A percentile compares a stretch with the other conserved stretches of the same genome.
Conservation (phyloP, 2,113 vertebrate genomes). For the Passer domesticus region DNA sequence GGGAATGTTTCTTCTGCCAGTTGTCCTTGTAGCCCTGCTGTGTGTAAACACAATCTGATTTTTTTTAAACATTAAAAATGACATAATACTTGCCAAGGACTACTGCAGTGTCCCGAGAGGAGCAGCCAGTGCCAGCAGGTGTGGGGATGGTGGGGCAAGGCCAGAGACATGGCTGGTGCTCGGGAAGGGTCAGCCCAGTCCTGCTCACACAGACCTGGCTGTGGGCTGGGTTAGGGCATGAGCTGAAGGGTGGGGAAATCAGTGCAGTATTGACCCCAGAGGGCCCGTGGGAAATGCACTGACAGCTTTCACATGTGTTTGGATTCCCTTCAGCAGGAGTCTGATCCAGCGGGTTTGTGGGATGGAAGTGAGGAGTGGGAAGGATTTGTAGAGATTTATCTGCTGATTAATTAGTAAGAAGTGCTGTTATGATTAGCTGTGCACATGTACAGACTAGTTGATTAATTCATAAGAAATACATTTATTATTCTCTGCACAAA, state of each 20-base stretch:
- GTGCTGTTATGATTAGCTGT: not conserved
- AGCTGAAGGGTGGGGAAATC: no score
- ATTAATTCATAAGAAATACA: not conserved
- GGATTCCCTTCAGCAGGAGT: not conserved
- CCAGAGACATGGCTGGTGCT: not conserved
- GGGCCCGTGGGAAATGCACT: not conserved
- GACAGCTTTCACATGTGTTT: not conserved
- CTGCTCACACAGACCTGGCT: not conserved
- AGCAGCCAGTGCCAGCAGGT: not conserved
- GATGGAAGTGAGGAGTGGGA: not conserved
- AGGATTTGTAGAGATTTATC: not conserved
- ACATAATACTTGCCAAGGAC: not conserved
- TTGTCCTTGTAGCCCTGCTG: not conserved
- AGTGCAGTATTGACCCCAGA: accelerated
- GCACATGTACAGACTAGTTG: not conserved
- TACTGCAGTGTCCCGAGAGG: not conserved
- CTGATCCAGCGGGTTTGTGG: not conserved
- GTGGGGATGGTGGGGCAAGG: not conserved
- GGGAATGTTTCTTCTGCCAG: not conserved
- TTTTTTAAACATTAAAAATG: not conserved
- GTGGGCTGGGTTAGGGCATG: not conserved
- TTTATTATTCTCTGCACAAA: not conserved
- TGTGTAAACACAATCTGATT: not conserved
- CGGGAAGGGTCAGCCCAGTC: not conserved
- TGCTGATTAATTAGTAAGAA: not conserved